Evolutionary conservation across 1,140 invertebrate genomes (phyloP).

Genomic region (Cyclina sinensis): DNA sequence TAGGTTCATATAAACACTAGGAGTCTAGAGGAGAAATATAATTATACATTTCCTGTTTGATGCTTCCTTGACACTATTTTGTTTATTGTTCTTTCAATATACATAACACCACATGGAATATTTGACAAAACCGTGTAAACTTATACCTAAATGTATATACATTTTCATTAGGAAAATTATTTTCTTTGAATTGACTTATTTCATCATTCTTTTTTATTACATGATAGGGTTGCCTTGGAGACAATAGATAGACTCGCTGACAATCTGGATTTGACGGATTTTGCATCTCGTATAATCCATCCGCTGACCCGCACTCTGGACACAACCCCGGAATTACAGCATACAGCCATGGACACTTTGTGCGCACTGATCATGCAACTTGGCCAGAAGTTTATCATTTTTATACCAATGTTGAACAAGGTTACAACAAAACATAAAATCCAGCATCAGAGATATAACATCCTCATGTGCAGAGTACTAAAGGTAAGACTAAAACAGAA

Average conservation of each 20-base stretch:
- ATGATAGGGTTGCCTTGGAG: constrained; percentile 92
- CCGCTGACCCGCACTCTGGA: constrained; percentile 95
- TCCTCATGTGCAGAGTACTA: constrained; percentile 87
- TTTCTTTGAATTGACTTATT: too few species aligned
- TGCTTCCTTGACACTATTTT: too few species aligned
- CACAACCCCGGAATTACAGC: constrained; percentile 92
- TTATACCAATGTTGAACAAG: constrained; percentile 96
- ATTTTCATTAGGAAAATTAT: too few species aligned
- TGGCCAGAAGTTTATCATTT: constrained; percentile 96
- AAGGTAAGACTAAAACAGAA: too few species aligned
- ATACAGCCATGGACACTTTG: constrained; percentile 95
- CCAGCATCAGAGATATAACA: constrained; percentile 93
- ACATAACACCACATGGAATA: too few species aligned
- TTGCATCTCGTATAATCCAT: constrained; percentile 96
- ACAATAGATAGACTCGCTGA: constrained; percentile 97
- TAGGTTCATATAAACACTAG: too few species aligned
- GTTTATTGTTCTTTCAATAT: too few species aligned
- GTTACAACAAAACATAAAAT: constrained; percentile 94
- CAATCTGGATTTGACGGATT: constrained; percentile 96
- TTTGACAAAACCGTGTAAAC: too few species aligned
- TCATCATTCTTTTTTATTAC: not conserved
- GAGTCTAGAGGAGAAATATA: too few species aligned
- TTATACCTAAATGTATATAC: too few species aligned
- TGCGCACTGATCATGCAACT: constrained; percentile 95
- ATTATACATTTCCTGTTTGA: too few species aligned